Evolutionary conservation across 2,797 vertebrate genomes (phyloP), one percentile per base, ranked within the genome.

Genomic region (Karalla daura): DNA sequence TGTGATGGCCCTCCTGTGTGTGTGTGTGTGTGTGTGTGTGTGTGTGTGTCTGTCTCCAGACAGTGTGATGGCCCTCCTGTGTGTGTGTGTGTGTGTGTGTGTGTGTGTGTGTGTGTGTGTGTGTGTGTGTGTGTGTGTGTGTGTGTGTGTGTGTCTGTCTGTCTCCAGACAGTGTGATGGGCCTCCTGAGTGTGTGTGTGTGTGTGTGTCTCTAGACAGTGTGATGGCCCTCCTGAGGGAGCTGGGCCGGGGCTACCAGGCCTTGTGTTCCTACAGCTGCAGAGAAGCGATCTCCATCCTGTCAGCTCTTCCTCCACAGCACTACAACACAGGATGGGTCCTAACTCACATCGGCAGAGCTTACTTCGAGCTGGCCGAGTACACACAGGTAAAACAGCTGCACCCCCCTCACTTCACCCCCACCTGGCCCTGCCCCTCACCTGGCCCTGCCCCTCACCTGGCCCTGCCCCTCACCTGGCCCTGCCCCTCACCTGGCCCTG

Each of bases 301-400:
- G 76, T 96, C 94, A 76, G 95, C 98, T 45, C 94, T 99, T 5
- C 98, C 98, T 11, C 97, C 96, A 28, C 98, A 98, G 82, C 98
- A 99, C 90, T 98, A 99, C 89, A 97, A 96, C 91, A 99, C 97
- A 0, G 97, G 97, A 77, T 99, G 98, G 98, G 97, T 99, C 41
- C 91, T 99, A 68, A 96, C 96, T 35, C 96, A 97, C 65, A 96
- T 98, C 33, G 98, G 97, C 74, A 94, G 96, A 77, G 98, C 96
- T n/a, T 96, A 98, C 91, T 99, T 99, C 4, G 98, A 99, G 49
- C 94, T 99, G 70, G 97, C 97, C 1, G 97, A 99, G 50, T 99
- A 99, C 77, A 96, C 96, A 87, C 97, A 98, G 95, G 98, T 98
- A 92, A 71, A n/a, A n/a, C n/a, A n/a, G n/a, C n/a, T n/a, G n/a